A percentile compares a stretch with the other conserved stretches of the same genome.
Evolutionary conservation across 2,797 vertebrate species (phyloP).

Genomic region (Eulemur coronatus): DNA sequence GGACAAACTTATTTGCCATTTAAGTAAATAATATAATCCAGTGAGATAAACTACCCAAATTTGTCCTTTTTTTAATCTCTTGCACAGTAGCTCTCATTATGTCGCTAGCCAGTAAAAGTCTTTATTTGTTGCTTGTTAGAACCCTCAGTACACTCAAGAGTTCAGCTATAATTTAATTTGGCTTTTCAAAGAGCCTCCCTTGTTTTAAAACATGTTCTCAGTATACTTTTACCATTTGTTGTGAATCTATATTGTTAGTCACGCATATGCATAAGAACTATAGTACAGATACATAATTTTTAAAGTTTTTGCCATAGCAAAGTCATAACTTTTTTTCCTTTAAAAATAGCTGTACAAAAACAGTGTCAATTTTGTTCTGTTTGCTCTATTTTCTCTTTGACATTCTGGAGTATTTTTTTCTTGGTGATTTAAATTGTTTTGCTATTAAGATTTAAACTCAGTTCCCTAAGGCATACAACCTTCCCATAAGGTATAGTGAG

Average conservation of each 20-base stretch:
- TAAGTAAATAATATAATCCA: constrained; percentile 81
- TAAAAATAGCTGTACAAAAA: not conserved
- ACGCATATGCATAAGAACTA: constrained; percentile 59
- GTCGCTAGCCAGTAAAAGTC: constrained; percentile 78
- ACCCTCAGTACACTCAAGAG: constrained; percentile 79
- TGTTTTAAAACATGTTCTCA: constrained; percentile 80
- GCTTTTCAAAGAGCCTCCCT: constrained; percentile 81
- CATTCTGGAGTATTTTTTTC: not conserved
- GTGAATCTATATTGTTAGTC: constrained; percentile 74
- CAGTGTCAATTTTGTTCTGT: constrained; percentile 57
- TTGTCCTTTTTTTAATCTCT: constrained; percentile 79
- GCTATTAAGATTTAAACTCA: constrained; percentile 11
- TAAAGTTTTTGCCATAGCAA: constrained; percentile 25
- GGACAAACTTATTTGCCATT: constrained; percentile 78
- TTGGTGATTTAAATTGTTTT: constrained; percentile 32
- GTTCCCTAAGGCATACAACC: not conserved
- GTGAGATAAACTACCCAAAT: constrained; percentile 78
- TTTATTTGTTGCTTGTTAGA: constrained; percentile 86
- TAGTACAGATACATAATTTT: constrained; percentile 55
- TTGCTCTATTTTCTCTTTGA: not conserved
- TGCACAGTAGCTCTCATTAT: constrained; percentile 81
- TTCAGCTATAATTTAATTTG: constrained; percentile 85
- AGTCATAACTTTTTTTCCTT: not conserved
- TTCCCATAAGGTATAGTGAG: constrained; percentile 29
- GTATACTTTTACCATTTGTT: constrained; percentile 67